Evolutionary conservation across 1,140 invertebrate species (phyloP), one percentile per base, ranked within the genome.

Genomic region (Orchesella cincta): DNA sequence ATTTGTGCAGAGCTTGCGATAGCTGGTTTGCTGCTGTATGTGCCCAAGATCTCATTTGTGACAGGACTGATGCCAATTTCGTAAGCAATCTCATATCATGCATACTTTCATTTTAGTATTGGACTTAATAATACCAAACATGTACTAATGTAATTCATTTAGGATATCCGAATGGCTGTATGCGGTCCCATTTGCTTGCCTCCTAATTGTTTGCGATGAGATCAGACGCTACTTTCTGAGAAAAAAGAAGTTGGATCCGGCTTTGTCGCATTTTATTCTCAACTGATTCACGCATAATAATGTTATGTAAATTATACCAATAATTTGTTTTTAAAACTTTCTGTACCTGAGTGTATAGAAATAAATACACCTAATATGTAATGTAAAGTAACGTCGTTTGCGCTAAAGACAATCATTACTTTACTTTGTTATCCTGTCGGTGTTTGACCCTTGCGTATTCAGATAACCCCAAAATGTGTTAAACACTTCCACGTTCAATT

Each of bases 141-240:
- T 29, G 31, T 33, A 26, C 16, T 35, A 14, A 51, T 39, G 39
- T 2, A 18, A 8, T 62, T 62, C 54, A 29, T n/a, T 12, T 70
- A 33, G 26, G 23, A 74, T 54, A 26, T 64, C 73, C 18, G 16
- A 28, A 54, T 91, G 90, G 90, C 85, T 91, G 76, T 86, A 87
- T 52, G 88, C 89, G 12, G 71, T 91, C 31, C 90, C 90, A 26
- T 90, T 90, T 83, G 85, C 86, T 51, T 72, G 90, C 31, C 71
- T 87, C 1, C 89, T 90, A 82, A 89, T 89, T 80, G 83, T 89
- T 36, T 90, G 90, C 82, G 89, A 91, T 83, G 83, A 91, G 83
- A 80, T 84, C 62, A 83, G 90, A 78, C 87, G 89, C 78, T 88
- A 85, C 80, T 84, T 89, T 72, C 80, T 91, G 29, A 85, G 90